Percentiles rank a stretch among this genome's conserved stretches.
Evolutionary conservation across 2,113 vertebrate species (phyloP).

Genomic region (Craseonycteris thonglongyai): DNA sequence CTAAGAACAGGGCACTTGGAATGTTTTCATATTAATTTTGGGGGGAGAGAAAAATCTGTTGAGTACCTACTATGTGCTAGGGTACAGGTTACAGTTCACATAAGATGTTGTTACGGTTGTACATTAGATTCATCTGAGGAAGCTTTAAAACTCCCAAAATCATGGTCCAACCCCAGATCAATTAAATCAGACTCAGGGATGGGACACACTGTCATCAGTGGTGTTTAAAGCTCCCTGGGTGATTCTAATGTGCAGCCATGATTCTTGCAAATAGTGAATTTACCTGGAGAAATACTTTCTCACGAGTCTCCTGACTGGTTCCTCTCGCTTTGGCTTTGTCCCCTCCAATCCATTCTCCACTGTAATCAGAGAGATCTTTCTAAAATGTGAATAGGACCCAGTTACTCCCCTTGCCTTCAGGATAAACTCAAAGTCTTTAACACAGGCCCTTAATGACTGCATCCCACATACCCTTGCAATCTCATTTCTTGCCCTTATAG

Average conservation of each 20-base stretch:
- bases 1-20: background rate
- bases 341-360: slow-evolving; percentile 1
- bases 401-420: background rate
- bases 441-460: background rate
- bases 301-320: slow-evolving; percentile 48
- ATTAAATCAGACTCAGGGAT: background rate
- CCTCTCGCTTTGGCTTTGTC: slow-evolving; percentile 48
- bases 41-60: background rate
- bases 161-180: background rate
- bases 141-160: background rate
- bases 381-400: slow-evolving; percentile 15
- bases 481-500: background rate
- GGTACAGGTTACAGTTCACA: background rate
- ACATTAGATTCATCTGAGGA: background rate
- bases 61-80: background rate
- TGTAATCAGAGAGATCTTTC: slow-evolving; percentile 43
- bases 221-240: background rate
- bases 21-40: background rate
- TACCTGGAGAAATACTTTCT: slow-evolving; percentile 26
- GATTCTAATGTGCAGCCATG: background rate
- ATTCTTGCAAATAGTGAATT: background rate
- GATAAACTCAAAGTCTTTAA: background rate
- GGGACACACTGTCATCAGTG: rapidly evolving
- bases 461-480: background rate
- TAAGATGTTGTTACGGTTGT: background rate